Evolutionary conservation across 2,888 invertebrate genomes (phyloP), one percentile per base, ranked within the genome.

Genomic region (Bhutanitis thaidina): DNA sequence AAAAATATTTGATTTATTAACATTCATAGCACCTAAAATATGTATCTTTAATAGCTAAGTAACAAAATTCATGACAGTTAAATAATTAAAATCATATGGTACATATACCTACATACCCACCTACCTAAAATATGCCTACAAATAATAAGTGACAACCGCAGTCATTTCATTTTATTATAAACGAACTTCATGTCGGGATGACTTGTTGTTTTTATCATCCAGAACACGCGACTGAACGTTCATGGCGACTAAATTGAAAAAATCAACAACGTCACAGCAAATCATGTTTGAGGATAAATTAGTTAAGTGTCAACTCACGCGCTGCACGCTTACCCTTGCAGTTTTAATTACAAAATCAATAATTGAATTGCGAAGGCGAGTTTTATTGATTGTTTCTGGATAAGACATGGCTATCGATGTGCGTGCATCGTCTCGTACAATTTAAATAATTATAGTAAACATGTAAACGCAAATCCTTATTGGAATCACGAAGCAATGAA

Each of bases 271-370:
- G 63, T 73, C 66, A 61, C 61, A 67, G 62, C 71, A 68, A 69
- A 56, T 53, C 70, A 59, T 59, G 59, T 65, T 56, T 64, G 70
- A 62, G 64, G 62, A 67, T 72, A 74, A 69, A 72, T 69, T 71
- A 65, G 71, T 65, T 20, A 55, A 57, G 56, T 49, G 60, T 49
- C 62, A 59, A 59, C 61, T 59, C 57, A 61, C 62, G 53, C 55
- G 59, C 56, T 54, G 67, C 67, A 71, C 82, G 76, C 84, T 81
- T 76, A 76, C 77, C 73, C 62, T 69, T 65, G 76, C 73, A 4
- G 77, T 78, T 87, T 86, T 86, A 85, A 88, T 88, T 88, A 84
- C 79, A 75, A 80, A 85, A 85, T 85, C 83, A 86, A 86, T 86
- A 85, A 86, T 86, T 82, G 82, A 84, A 85, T 77, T 77, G 77